Base-by-base conservation (phyloP, 2,797 vertebrate species). In the Rhinophrynus dorsalis region DNA sequence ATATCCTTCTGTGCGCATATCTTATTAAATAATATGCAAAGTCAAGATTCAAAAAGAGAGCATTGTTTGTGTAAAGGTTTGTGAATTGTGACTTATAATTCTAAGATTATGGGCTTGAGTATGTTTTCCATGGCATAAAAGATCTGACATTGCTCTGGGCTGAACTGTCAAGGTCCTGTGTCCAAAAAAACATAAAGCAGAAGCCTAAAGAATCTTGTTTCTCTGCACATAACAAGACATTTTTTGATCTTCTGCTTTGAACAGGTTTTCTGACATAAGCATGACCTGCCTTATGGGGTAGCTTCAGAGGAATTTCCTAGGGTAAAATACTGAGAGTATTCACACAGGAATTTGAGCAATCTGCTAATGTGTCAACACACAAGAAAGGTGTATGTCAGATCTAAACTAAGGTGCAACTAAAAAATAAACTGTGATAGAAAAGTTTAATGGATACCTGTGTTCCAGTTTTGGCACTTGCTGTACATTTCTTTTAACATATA, bases 221-320 rank as follows among this genome's bases (percentile, higher is more conserved):
- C 42, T 57, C 15, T 35, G 18, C 21, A 62, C 37, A 63, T 17
- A 64, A 51, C 13, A 55, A 64, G 30, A 27, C 13, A 40, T 37
- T 35, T n/a, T 44, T 58, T 72, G 51, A 72, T 72, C 44, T 58
- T 20, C 5, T 21, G n/a, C 68, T 72, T 63, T 72, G 61, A 72
- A 65, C 68, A 72, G 59, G 59, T 12, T 48, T 18, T 26, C 18
- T 51, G 50, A 50, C 20, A 26, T 15, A 65, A 52, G 35, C 26
- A 52, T 65, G n/a, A n/a, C n/a, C n/a, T 33, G 51, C 68, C 68
- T 32, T 21, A 18, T 58, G 61, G 68, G 10, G 50, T 42, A 32
- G 32, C 51, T 37, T 59, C 54, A 40, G 15, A 72, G 54, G 20
- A 44, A 50, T 65, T 50, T 58, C 30, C 59, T 30, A 48, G 54